Evolutionary conservation across 1,140 invertebrate species (phyloP).

Genomic region (Pseudomyrmex gracilis): DNA sequence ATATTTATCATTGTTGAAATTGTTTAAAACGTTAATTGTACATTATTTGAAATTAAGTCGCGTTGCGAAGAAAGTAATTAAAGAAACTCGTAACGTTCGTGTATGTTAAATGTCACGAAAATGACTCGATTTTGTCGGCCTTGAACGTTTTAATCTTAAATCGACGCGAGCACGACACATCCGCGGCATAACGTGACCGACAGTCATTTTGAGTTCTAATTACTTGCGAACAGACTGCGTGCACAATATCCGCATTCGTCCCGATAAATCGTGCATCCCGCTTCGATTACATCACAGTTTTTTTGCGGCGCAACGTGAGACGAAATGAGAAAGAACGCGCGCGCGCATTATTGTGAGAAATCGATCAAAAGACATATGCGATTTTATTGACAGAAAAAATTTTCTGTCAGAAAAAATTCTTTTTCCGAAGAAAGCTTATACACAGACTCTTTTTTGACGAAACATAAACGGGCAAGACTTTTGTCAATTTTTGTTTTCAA

Average conservation of each 20-base stretch:
- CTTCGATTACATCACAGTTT: conserved; percentile 39
- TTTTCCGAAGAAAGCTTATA: not conserved
- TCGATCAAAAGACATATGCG: not conserved
- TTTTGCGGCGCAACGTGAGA: conserved; percentile 46
- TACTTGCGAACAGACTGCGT: not conserved
- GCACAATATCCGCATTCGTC: conserved; percentile 47
- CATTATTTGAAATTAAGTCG: not conserved
- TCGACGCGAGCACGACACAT: conserved; percentile 5
- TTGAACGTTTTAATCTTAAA: conserved; percentile 46
- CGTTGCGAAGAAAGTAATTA: not conserved
- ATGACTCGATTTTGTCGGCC: conserved; percentile 16
- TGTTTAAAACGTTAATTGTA: too few species aligned
- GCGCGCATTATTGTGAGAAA: not conserved
- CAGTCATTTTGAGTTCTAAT: not conserved
- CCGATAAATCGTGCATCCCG: conserved; percentile 44
- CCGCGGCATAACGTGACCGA: conserved; percentile 20
- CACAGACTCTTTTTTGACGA: not conserved
- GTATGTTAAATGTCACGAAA: not conserved
- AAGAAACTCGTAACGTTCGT: not conserved
- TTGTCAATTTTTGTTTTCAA: conserved; percentile 40
- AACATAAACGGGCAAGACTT: conserved; percentile 19
- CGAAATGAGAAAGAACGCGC: conserved; percentile 54
- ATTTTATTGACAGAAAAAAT: not conserved
- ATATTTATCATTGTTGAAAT: not conserved
- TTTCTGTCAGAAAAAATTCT: not conserved